Evolutionary conservation across 2,888 invertebrate genomes (phyloP).

Genomic region (Drosophila subsilvestris): DNA sequence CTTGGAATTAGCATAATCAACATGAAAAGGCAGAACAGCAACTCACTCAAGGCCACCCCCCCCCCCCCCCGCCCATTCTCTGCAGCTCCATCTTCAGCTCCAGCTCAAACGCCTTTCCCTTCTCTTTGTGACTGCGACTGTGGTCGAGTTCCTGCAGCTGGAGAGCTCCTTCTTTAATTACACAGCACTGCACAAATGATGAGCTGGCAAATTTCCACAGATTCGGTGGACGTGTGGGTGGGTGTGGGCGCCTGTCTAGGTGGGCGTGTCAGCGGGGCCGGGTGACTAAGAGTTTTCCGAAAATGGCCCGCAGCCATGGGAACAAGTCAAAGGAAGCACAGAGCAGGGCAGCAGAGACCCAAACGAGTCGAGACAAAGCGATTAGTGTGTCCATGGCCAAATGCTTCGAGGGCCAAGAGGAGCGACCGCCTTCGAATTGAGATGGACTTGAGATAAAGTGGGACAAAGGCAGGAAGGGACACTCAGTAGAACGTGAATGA

Average conservation of each 20-base stretch:
- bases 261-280: slow-evolving; percentile 10
- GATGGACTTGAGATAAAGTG: slow-evolving; percentile 72
- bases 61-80: too few species aligned
- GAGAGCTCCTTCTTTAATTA: slow-evolving; percentile 72
- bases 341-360: not conserved
- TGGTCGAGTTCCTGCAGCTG: slow-evolving; percentile 62
- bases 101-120: too few species aligned
- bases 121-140: slow-evolving; percentile 31
- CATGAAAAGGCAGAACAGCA: slow-evolving; percentile 73
- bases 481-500: slow-evolving; percentile 56
- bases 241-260: slow-evolving; percentile 21
- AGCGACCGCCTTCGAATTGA: slow-evolving; percentile 57
- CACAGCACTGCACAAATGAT: slow-evolving; percentile 74
- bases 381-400: slow-evolving; percentile 67
- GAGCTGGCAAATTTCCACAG: slow-evolving; percentile 67
- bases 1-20: slow-evolving; percentile 75
- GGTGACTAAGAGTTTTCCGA: slow-evolving; percentile 72
- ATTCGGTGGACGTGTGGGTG: slow-evolving; percentile 44
- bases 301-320: slow-evolving; percentile 65
- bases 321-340: slow-evolving; percentile 21
- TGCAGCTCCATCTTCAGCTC: not conserved
- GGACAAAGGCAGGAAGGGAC: slow-evolving; percentile 17
- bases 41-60: slow-evolving; percentile 62
- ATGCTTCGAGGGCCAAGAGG: slow-evolving; percentile 13
- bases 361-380: slow-evolving; percentile 63